These are phyloP conservation scores for Larimichthys crocea DNA, from an alignment of 2,113 vertebrate genomes.

Conservation along the genomic window DNA sequence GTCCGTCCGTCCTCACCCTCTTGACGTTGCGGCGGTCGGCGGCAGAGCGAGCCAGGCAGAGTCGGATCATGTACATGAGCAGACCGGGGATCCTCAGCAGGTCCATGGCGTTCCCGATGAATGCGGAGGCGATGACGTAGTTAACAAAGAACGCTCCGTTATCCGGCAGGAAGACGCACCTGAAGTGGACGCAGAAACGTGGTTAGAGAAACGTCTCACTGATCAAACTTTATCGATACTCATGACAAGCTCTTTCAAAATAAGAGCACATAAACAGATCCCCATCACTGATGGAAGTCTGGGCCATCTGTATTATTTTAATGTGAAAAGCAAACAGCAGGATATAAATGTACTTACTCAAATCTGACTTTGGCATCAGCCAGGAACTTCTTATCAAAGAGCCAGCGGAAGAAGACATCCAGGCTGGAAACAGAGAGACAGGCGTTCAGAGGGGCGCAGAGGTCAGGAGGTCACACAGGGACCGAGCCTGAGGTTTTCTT, in stretches of 20 bases:
- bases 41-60: constrained; percentile 93
- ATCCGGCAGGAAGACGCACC: constrained; percentile 97
- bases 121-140: constrained; percentile 97
- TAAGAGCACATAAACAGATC: neutral
- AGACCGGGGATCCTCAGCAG: constrained; percentile 96
- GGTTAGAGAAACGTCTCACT: neutral
- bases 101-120: constrained; percentile 99
- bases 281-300: neutral
- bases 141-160: constrained; percentile 98
- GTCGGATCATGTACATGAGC: constrained; percentile 98
- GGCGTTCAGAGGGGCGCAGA: neutral
- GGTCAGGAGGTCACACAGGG: neutral
- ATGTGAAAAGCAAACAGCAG: too few species aligned
- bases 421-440: constrained; percentile 81
- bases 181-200: constrained; percentile 57
- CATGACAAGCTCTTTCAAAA: neutral
- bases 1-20: constrained; percentile 81
- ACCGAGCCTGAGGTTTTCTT: neutral
- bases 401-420: constrained; percentile 97
- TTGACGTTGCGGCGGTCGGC: constrained; percentile 96
- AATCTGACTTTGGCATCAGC: constrained; percentile 90
- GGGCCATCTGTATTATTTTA: neutral
- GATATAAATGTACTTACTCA: constrained; percentile 86
- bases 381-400: constrained; percentile 96
- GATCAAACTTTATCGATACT: neutral